phyloP scores from a whole-genome alignment of 2,113 vertebrate genomes.

The Acinonyx jubatus region DNA sequence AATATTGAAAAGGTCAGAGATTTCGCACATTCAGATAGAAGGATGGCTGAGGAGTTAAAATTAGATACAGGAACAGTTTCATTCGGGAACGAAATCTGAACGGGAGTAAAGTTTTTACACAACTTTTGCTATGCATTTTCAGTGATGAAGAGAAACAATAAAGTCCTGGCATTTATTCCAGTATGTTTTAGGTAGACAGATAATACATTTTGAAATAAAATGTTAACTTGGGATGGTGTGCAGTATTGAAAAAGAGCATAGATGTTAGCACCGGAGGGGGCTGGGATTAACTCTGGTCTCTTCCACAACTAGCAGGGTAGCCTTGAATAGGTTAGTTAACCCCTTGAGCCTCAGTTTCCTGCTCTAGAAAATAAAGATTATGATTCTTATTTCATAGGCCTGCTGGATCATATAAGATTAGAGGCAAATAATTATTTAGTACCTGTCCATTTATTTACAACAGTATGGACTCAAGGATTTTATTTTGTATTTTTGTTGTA shows the following conservation, averaged over 20 bases:
- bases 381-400: not conserved
- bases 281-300: not conserved
- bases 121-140: not conserved
- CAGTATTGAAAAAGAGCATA: not conserved
- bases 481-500: not conserved
- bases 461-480: not conserved
- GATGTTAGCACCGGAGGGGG: not conserved
- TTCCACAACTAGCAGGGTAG: not conserved
- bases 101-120: not conserved
- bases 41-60: slow-evolving; percentile 63
- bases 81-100: not conserved
- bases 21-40: slow-evolving; percentile 49
- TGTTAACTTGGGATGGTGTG: not conserved
- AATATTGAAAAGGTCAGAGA: slow-evolving; percentile 52
- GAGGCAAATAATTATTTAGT: not conserved
- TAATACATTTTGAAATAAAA: not conserved
- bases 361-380: not conserved
- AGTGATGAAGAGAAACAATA: slow-evolving; percentile 19
- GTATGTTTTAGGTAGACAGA: not conserved
- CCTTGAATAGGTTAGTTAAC: not conserved
- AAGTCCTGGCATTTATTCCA: not conserved
- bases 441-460: not conserved
- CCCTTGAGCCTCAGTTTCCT: not conserved
- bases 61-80: slow-evolving; percentile 49
- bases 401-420: not conserved